Evolutionary conservation across 2,888 invertebrate species (phyloP), one percentile per base, ranked within the genome.

Genomic region (Lasiommata megera): DNA sequence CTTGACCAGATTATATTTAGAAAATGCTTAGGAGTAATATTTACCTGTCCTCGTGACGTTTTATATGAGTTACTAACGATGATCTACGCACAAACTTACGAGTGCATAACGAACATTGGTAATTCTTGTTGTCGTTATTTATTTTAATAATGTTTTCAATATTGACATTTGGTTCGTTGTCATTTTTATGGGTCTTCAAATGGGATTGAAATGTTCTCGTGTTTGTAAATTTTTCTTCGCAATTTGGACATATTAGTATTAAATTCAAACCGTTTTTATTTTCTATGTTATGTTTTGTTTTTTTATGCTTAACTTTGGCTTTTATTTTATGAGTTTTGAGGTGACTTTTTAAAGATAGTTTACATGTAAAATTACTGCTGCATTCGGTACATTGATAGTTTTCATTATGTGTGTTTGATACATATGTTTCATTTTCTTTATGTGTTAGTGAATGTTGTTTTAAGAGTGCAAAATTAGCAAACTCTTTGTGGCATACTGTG

Each of bases 71-170:
- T 0, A 72, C 63, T n/a, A 82, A 68, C 1, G 84, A 78, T 17
- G 72, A 67, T 63, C 85, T 80, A 3, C 75, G 78, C 36, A 73
- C 80, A 64, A 85, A 92, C 55, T 78, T 82, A 37, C 82, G 73
- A 68, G 82, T 76, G 58, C 83, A 92, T 60, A 80, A 67, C 0
- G 79, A 78, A 66, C 89, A 92, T 69, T 80, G 66, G 55, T 72
- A 71, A 1, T 62, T 60, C 43, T 69, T 58, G 11, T 56, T 60
- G 0, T 40, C 56, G 9, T 63, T 63, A 14, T 41, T 14, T 7
- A 36, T 14, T 34, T 37, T 23, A 23, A 18, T 47, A 34, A 47
- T 18, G 18, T 43, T 43, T 59, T 29, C 11, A 29, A 28, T 17
- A 46, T 29, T 14, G 60, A 64, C 12, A 12, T 12, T 8, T 7